phyloP scores from a whole-genome alignment of 2,888 invertebrate genomes.

The Glaucopsyche alexis region DNA sequence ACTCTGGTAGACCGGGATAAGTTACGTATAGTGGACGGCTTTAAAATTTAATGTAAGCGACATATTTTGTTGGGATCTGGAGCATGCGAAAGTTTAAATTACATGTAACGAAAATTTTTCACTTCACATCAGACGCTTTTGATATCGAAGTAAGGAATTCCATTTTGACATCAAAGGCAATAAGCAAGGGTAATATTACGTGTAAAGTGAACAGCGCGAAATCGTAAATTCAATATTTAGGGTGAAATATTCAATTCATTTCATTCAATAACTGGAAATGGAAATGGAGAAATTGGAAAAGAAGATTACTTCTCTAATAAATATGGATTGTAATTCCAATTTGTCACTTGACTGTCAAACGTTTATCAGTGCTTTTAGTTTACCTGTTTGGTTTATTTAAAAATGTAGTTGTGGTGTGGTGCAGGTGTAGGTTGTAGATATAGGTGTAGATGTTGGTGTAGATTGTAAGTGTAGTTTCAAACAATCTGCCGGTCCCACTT shows the following conservation, averaged over 20 bases:
- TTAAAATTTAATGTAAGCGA: neutral
- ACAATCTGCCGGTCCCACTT: no score
- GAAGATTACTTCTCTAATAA: no score
- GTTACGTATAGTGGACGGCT: neutral
- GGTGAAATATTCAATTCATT: neutral
- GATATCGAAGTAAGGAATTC: slow-evolving; percentile 1
- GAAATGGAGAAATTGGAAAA: neutral
- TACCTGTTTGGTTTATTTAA: no score
- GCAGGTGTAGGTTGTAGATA: no score
- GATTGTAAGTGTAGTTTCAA: no score
- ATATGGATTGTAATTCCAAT: no score
- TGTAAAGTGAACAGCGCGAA: neutral
- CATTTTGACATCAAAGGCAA: neutral
- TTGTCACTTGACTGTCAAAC: no score
- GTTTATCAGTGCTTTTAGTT: no score
- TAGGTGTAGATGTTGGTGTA: no score
- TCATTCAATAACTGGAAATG: neutral
- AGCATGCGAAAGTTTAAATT: neutral
- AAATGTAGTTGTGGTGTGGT: no score
- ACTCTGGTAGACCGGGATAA: neutral
- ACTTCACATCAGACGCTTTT: neutral
- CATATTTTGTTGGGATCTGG: neutral
- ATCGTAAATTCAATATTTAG: neutral
- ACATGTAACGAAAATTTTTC: neutral
- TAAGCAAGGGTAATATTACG: neutral